These are phyloP conservation scores for Pyrgus malvae DNA, from an alignment of 2,888 invertebrate species.

Conservation along the genomic window DNA sequence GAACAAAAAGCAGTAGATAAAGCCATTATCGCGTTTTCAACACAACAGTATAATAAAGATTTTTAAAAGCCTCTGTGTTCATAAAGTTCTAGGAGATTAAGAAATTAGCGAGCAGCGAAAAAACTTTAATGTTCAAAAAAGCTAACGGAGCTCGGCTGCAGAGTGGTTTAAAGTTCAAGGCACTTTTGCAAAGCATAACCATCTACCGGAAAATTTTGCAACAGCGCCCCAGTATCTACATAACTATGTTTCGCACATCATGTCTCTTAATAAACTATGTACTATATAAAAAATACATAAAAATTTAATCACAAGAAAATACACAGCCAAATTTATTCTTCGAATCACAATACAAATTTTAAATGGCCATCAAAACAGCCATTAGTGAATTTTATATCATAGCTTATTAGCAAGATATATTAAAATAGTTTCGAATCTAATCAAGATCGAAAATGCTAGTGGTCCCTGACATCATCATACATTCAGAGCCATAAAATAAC, in stretches of 20 bases:
- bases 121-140: conserved; percentile 15
- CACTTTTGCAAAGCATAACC: conserved; percentile 2
- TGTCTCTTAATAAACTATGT: not conserved
- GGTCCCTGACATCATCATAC: conserved; percentile 24
- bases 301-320: not conserved
- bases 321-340: not conserved
- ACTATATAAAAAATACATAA: not conserved
- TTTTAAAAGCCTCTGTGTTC: conserved; percentile 14
- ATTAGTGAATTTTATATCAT: not conserved
- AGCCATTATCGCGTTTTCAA: conserved; percentile 15
- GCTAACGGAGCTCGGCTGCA: conserved; percentile 1
- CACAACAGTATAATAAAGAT: conserved; percentile 17
- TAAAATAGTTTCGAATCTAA: conserved; percentile 15
- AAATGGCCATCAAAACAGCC: not conserved
- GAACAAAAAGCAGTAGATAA: conserved; percentile 12
- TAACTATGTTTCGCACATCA: conserved; percentile 1
- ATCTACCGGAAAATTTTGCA: not conserved
- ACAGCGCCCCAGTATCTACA: not conserved
- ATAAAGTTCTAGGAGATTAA: conserved; percentile 20
- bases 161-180: conserved; percentile 14
- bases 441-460: conserved; percentile 32
- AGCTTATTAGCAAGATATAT: not conserved
- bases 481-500: conserved; percentile 33
- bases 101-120: conserved; percentile 21
- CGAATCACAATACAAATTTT: not conserved